Percentiles rank a stretch among this genome's conserved stretches.
Conservation (phyloP, 2,113 vertebrate species). For the Rhipidura dahli region DNA sequence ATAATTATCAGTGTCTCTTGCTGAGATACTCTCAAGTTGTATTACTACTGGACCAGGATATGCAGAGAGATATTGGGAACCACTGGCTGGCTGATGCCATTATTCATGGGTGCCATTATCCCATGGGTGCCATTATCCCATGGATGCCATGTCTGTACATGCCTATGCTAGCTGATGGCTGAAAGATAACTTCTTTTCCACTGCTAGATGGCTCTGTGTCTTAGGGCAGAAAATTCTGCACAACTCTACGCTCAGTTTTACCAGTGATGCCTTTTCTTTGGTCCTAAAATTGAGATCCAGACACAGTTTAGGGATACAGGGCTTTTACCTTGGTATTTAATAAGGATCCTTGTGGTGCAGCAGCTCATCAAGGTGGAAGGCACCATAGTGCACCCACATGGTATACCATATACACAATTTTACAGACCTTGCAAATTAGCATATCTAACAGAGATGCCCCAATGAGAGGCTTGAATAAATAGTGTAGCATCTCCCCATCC, state of each 20-base stretch:
- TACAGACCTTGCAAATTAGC: not conserved
- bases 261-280: not conserved
- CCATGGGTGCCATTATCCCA: not conserved
- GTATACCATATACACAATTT: not conserved
- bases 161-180: not conserved
- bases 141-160: not conserved
- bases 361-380: not conserved
- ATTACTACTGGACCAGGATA: not conserved
- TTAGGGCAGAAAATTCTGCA: not conserved
- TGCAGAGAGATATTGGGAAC: not conserved
- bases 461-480: not conserved
- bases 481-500: not conserved
- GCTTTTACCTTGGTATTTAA: not conserved
- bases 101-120: not conserved
- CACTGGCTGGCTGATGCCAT: not conserved
- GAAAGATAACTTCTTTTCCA: not conserved
- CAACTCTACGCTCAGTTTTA: not conserved
- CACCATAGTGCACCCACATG: accelerated
- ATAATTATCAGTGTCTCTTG: not conserved
- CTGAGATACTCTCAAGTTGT: not conserved
- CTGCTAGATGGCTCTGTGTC: not conserved
- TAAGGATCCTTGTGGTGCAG: not conserved
- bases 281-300: not conserved
- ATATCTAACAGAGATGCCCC: not conserved
- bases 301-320: not conserved